phyloP scores from a whole-genome alignment of 2,888 invertebrate species.

The Hipparchia semele region DNA sequence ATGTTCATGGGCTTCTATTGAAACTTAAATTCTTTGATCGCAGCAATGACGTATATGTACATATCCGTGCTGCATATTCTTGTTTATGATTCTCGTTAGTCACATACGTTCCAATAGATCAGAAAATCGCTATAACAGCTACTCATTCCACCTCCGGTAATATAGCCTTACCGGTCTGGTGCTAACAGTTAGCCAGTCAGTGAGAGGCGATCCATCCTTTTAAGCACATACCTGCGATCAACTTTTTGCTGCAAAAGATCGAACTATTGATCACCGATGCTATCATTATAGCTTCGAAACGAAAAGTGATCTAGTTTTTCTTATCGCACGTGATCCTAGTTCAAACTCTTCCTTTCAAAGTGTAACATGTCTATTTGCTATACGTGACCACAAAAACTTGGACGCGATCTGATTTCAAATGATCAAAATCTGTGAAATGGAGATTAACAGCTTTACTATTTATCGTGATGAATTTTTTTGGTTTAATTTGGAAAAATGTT shows the following conservation, averaged over 20 bases:
- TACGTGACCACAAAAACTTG: conserved; percentile 5
- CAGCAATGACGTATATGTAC: conserved; percentile 29
- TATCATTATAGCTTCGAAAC: conserved; percentile 62
- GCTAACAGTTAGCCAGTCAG: conserved; percentile 50
- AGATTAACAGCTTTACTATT: conserved; percentile 40
- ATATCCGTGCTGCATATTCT: conserved; percentile 22
- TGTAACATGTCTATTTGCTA: neutral
- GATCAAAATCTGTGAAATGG: conserved; percentile 29
- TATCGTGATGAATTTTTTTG: conserved; percentile 45
- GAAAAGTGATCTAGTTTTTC: conserved; percentile 61
- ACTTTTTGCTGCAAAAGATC: conserved; percentile 57
- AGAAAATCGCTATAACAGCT: conserved; percentile 51
- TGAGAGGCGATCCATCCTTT: conserved; percentile 60
- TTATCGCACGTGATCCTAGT: conserved; percentile 53
- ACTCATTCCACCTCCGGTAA: conserved; percentile 47
- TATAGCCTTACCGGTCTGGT: conserved; percentile 46
- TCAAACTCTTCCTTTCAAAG: conserved; percentile 64
- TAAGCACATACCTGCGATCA: conserved; percentile 56
- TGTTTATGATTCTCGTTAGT: conserved; percentile 27
- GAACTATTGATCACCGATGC: conserved; percentile 56
- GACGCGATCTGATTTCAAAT: neutral
- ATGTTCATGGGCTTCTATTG: conserved; percentile 43
- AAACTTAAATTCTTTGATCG: conserved; percentile 31
- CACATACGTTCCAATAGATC: conserved; percentile 43
- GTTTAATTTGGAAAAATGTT: conserved; percentile 47